Base-by-base conservation (phyloP, 1,140 invertebrate species). In the Zaprionus ghesquierei region DNA sequence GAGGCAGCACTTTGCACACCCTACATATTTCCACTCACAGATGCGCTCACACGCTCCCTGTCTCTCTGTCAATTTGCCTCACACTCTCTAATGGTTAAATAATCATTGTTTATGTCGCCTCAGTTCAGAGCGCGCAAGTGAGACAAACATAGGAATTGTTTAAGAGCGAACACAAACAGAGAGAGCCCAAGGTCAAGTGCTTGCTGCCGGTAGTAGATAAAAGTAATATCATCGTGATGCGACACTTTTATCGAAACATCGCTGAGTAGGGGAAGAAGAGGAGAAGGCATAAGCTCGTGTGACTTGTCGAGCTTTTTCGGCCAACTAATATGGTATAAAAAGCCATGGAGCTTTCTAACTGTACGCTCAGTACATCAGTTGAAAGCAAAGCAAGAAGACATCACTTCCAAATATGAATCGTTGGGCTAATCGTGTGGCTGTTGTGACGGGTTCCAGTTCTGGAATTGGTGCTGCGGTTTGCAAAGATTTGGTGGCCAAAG, bases 381-480 rank as follows among this genome's bases (percentile, higher is more conserved):
- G 18, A 46, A 22, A 12, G 18, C 41, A 46, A 46, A 46, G 41
- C 18, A 46, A 22, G 10, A 46, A 44, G 15, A 10, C 41, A 10
- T 10, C 8, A n/a, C 33, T 35, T 1, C 13, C 13, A 35, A 35
- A 58, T 9, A 77, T 80, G 77, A 62, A 80, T 27, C 69, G 69
- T 49, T 80, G 74, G 74, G 31, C 58, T 15, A 77, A 77, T 44
- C 62, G 63, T 51, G 59, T 77, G 0, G 77, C 74, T 50, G 77
- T 77, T 20, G 76, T 78, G n/a, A 78, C 76, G 3, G 76, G 76
- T 15, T 61, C 94, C 0, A 94, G 93, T 50, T 86, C 90, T 12
- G 94, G 94, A 8, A 94, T 94, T 41, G 94, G 94, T 2, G 90
- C 91, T 5, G 91, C 75, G 10, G 76, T 79, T 10, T 89, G 91